A percentile compares a stretch with the other conserved stretches of the same genome.
These are phyloP conservation scores for Parthenolecanium corni DNA, from an alignment of 2,888 invertebrate species.

Conservation along the genomic window DNA sequence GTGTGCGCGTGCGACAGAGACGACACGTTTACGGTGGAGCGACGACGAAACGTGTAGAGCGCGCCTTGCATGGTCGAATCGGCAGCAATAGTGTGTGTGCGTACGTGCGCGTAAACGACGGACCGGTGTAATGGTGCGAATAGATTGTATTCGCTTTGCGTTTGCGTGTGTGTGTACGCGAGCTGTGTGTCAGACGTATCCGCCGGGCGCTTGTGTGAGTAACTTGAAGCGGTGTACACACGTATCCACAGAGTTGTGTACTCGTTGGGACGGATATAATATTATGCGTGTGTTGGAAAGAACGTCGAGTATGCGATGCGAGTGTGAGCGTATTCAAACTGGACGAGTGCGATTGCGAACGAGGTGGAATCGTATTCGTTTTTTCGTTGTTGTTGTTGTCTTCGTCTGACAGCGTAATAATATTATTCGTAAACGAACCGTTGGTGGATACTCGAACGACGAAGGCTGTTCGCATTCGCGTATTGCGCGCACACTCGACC, in stretches of 20 bases:
- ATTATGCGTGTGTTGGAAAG: neutral
- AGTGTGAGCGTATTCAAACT: neutral
- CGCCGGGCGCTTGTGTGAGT: neutral
- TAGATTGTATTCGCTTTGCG: too few species aligned
- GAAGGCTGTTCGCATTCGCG: neutral
- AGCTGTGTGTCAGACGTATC: neutral
- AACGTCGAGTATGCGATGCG: neutral
- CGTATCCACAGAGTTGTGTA: neutral
- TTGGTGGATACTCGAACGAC: too few species aligned
- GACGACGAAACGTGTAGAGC: conserved; percentile 3
- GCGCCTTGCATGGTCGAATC: conserved; percentile 20
- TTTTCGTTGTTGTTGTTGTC: too few species aligned
- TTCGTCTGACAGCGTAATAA: too few species aligned
- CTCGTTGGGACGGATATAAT: neutral
- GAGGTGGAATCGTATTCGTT: too few species aligned
- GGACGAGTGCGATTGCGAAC: neutral
- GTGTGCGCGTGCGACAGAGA: conserved; percentile 11
- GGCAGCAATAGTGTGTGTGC: conserved; percentile 7
- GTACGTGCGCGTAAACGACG: neutral
- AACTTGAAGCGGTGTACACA: neutral
- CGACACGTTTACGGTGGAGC: too few species aligned
- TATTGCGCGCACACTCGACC: too few species aligned
- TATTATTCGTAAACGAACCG: too few species aligned
- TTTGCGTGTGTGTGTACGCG: neutral
- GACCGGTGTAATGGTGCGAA: neutral